Base-by-base conservation (phyloP, 2,888 invertebrate genomes). In the Noctuana brunneofusca region DNA sequence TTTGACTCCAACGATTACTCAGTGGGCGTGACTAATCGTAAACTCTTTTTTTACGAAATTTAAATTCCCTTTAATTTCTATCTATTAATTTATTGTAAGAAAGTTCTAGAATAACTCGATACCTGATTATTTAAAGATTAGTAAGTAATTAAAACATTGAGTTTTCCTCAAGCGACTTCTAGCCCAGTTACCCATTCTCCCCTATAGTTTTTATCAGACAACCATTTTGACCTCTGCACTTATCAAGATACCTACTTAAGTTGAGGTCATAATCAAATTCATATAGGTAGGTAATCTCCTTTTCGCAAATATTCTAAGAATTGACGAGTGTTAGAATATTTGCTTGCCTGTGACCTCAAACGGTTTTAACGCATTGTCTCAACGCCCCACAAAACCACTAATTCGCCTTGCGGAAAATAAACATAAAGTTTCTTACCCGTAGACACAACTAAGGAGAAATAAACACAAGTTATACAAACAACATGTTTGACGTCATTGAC, bases 401-500 rank as follows among this genome's bases (percentile, higher is more conserved):
- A 27, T 50, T 18, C 41, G 30, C 58, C 11, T 52, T 50, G 50
- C 58, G 58, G 50, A 58, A 58, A 58, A 58, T 30, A 52, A 41
- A 52, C 41, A 49, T 43, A 27, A 58, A 50, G 24, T 24, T 53
- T 12, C 18, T 14, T 5, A 14, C n/a, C 43, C 9, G 43, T 14
- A 16, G 4, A 14, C 16, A 18, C 16, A 43, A 43, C 9, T 18
- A 18, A 18, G 43, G 27, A 27, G 27, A 27, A 27, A 5, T 27
- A 27, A 5, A 5, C 3, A 5, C 8, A 8, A 27, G n/a, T 14
- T 35, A 46, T 30, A 38, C 27, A 49, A 16, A 57, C 32, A 58
- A 50, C 14, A 49, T 18, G 22, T 16, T 16, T 50, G 58, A 58
- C 58, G 58, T 58, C 58, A 55, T 27, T 3, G 20, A n/a, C 12